Base-by-base conservation (phyloP, 2,888 invertebrate genomes). In the Cantharis lateralis region DNA sequence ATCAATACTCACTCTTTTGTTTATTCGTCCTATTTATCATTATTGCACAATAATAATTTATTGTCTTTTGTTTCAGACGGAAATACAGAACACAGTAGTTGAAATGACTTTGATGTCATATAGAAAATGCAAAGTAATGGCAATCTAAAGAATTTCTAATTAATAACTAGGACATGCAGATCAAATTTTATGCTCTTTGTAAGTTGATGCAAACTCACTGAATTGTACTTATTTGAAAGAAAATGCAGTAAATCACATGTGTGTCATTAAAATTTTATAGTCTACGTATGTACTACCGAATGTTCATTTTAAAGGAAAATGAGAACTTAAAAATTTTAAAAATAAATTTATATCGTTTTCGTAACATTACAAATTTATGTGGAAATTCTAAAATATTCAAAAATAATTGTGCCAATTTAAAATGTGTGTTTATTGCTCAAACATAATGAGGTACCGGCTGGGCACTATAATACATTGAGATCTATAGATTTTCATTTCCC, bases 201-300 rank as follows among this genome's bases (percentile, higher is more conserved):
- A 28, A 15, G 18, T 24, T n/a, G 26, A 71, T 63, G 63, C 63
- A 71, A 71, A 71, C 16, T 62, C 18, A 64, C 24, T 70, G 10
- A 10, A 9, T n/a, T 20, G 64, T 64, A 20, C 3, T 20, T 64
- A 20, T 20, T 10, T 20, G 15, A 66, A 20, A 66, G 64, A 20
- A 66, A 66, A 66, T 13, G 9, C 11, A 66, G 64, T 66, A 66
- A 66, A 66, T 66, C 69, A 28, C 32, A 69, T 61, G 15, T 28
- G 72, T 61, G 15, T 68, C 72, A 64, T 72, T 72, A 72, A 72
- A 72, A 68, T 72, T 32, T 72, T 61, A 32, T 13, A 72, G 66
- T 32, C 48, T 16, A 24, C 9, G 24, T 24, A 24, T 24, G 24
- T 24, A 20, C 10, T 18, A n/a, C 66, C 10, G 16, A 66, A 66